These are phyloP conservation scores for Rapana venosa DNA, from an alignment of 2,888 invertebrate genomes.

Conservation along the genomic window DNA sequence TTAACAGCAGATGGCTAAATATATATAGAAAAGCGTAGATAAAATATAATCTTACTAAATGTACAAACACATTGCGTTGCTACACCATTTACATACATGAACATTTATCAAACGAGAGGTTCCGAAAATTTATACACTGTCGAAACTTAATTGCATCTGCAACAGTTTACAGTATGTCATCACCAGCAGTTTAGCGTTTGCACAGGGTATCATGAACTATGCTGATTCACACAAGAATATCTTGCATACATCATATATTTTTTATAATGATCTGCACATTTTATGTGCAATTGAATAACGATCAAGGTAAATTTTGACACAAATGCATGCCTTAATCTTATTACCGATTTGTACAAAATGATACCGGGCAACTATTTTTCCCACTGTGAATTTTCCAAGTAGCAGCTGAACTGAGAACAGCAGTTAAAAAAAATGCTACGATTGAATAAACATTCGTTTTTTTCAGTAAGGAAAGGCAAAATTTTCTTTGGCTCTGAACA, in stretches of 20 bases:
- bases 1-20: slow-evolving; percentile 1
- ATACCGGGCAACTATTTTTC: background rate
- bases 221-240: background rate
- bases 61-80: slow-evolving; percentile 24
- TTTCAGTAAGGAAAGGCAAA: background rate
- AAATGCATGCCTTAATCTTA: background rate
- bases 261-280: background rate
- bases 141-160: slow-evolving; percentile 23
- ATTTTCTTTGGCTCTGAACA: background rate
- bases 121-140: background rate
- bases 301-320: background rate
- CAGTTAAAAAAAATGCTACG: background rate
- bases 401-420: background rate
- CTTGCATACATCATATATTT: slow-evolving; percentile 25
- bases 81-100: background rate
- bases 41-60: slow-evolving; percentile 29
- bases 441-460: background rate
- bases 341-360: background rate
- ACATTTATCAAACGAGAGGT: slow-evolving; percentile 10
- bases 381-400: background rate
- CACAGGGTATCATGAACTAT: background rate
- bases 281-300: background rate
- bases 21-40: slow-evolving; percentile 16
- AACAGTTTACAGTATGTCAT: slow-evolving; percentile 9
- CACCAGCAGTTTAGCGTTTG: slow-evolving; percentile 26